Evolutionary conservation across 2,113 vertebrate species (phyloP).

Genomic region (Dipodomys ordii): DNA sequence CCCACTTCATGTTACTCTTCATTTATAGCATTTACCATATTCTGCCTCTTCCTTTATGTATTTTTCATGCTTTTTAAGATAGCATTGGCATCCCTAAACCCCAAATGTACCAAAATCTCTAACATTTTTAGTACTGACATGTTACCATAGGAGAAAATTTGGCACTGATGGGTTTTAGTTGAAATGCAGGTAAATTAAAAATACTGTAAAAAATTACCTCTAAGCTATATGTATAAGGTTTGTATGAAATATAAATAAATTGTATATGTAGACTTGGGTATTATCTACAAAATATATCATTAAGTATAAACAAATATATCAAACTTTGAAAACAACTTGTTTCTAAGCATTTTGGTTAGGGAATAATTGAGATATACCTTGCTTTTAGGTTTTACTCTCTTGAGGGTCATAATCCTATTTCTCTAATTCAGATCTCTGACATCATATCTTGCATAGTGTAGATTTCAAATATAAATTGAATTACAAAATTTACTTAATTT

Average conservation of each 20-base stretch:
- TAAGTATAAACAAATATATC: not conserved
- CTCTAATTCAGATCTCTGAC: not conserved
- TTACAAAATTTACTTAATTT: slow-evolving; percentile 45
- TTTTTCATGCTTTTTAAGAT: slow-evolving; percentile 15
- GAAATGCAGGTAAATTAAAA: not conserved
- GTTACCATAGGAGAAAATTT: not conserved
- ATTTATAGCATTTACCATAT: not conserved
- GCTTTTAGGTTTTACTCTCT: slow-evolving; percentile 35
- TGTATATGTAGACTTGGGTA: not conserved
- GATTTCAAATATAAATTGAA: slow-evolving; percentile 40
- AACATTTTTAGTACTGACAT: not conserved
- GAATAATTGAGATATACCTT: not conserved
- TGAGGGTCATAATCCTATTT: not conserved
- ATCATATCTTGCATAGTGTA: not conserved
- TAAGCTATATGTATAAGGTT: not conserved
- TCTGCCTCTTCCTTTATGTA: not conserved
- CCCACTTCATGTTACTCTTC: not conserved
- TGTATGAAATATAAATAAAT: not conserved
- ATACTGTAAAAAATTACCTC: not conserved
- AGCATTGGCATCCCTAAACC: not conserved
- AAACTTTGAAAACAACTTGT: not conserved
- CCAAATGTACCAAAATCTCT: not conserved
- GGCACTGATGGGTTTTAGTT: not conserved
- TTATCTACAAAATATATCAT: not conserved
- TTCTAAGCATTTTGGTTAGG: not conserved